A percentile compares a stretch with the other conserved stretches of the same genome.
Conservation (phyloP, 2,113 vertebrate species). For the Epinephelus fuscoguttatus region DNA sequence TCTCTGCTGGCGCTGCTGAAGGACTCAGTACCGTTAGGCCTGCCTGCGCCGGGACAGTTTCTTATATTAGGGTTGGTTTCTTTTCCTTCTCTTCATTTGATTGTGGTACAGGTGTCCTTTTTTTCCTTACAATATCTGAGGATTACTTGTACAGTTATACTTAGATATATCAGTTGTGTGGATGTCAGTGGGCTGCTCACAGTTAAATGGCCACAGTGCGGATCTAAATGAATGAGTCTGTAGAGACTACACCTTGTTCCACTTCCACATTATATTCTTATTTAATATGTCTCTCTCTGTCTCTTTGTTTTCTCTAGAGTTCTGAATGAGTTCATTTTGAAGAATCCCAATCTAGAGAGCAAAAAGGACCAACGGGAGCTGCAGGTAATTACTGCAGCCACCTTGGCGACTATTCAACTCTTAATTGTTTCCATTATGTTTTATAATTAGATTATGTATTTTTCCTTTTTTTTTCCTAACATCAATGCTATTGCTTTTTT, state of each 20-base stretch:
- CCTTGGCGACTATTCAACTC: not conserved
- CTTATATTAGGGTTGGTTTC: conserved; percentile 93
- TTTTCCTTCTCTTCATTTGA: not conserved
- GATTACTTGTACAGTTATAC: not conserved
- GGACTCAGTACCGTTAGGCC: conserved; percentile 94
- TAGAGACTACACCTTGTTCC: not conserved
- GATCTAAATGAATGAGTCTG: not conserved
- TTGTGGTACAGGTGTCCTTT: not conserved
- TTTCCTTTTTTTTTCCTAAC: not conserved
- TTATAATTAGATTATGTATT: not conserved
- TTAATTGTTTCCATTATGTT: not conserved
- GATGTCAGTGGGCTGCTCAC: not conserved
- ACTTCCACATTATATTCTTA: not conserved
- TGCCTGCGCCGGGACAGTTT: conserved; percentile 97
- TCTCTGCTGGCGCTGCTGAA: conserved; percentile 94
- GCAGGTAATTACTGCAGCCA: conserved; percentile 85
- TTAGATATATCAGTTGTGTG: not conserved
- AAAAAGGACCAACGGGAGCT: conserved; percentile 99
- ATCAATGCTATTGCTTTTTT: not conserved
- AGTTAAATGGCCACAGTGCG: not conserved
- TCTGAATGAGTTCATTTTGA: conserved; percentile 98
- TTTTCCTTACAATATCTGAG: not conserved
- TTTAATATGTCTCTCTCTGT: not conserved
- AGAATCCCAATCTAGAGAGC: conserved; percentile 97
- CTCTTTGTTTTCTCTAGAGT: conserved; percentile 83